phyloP scores from a whole-genome alignment of 2,797 vertebrate species.

The Antennarius maculatus region DNA sequence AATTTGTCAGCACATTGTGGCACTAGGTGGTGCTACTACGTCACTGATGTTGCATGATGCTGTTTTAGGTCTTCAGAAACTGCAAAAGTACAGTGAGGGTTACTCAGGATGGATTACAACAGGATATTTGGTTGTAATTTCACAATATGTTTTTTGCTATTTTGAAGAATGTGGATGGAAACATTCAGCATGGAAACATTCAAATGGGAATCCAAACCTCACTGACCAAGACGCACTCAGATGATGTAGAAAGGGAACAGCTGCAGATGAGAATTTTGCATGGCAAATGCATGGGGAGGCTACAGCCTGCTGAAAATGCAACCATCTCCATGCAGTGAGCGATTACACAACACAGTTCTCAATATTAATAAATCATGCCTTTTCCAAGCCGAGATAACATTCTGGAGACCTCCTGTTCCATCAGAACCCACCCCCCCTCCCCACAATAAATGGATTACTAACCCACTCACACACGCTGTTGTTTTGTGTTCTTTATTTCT shows the following conservation, averaged over 20 bases:
- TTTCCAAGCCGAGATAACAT: constrained; percentile 19
- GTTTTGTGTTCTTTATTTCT: background rate
- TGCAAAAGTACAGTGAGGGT: background rate
- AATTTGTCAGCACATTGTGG: background rate
- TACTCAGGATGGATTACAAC: background rate
- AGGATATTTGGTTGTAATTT: background rate
- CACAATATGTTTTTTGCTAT: background rate
- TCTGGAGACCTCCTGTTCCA: constrained; percentile 23
- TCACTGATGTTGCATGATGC: background rate
- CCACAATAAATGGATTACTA: background rate
- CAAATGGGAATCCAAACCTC: constrained; percentile 64
- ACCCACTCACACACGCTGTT: background rate
- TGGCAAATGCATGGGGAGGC: constrained; percentile 65
- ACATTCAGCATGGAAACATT: constrained; percentile 59
- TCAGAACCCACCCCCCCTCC: background rate
- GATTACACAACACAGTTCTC: constrained; percentile 55
- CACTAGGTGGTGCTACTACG: constrained; percentile 47
- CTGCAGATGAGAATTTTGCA: constrained; percentile 60
- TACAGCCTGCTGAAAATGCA: constrained; percentile 30
- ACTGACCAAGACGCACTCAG: constrained; percentile 33
- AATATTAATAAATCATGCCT: constrained; percentile 42
- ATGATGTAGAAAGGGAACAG: constrained; percentile 17
- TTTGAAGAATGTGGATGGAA: constrained; percentile 20
- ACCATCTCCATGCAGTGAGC: constrained; percentile 18
- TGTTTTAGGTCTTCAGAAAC: background rate